These are phyloP conservation scores for Crocidura indochinensis DNA, from an alignment of 2,797 vertebrate genomes.

Conservation along the genomic window DNA sequence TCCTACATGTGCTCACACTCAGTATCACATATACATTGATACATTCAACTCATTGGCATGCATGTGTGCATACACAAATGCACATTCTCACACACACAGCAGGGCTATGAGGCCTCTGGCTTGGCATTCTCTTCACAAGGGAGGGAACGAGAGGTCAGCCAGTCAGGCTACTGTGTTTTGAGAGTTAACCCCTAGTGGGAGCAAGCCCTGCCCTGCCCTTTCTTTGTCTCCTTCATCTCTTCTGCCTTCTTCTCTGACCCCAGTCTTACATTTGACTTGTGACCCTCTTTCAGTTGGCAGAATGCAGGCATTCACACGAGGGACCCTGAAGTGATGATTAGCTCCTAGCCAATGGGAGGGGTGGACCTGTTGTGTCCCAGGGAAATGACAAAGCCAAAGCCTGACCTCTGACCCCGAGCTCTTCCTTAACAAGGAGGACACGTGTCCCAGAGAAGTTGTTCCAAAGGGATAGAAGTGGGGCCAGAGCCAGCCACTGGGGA, in stretches of 20 bases:
- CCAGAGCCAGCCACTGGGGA: not conserved
- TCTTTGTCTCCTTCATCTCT: slow-evolving; percentile 92
- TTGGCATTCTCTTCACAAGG: not conserved
- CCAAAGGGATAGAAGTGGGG: not conserved
- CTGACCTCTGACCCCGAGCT: slow-evolving; percentile 62
- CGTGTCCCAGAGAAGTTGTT: slow-evolving; percentile 42
- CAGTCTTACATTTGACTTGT: slow-evolving; percentile 92
- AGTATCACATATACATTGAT: too few relatives aligned
- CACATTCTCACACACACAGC: too few relatives aligned
- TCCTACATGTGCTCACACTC: too few relatives aligned
- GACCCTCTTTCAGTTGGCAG: slow-evolving; percentile 91
- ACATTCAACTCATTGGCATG: too few relatives aligned
- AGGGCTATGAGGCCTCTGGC: too few relatives aligned
- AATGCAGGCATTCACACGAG: slow-evolving; percentile 88
- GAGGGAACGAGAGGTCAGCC: slow-evolving; percentile 14
- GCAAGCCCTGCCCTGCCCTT: slow-evolving; percentile 86
- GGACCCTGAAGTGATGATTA: slow-evolving; percentile 86
- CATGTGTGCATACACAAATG: too few relatives aligned
- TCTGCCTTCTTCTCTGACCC: slow-evolving; percentile 92
- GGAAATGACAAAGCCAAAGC: slow-evolving; percentile 24
- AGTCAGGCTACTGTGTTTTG: slow-evolving; percentile 86
- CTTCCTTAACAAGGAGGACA: slow-evolving; percentile 55
- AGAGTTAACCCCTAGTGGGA: slow-evolving; percentile 88
- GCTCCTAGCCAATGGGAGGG: slow-evolving; percentile 77
- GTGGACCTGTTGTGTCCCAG: not conserved